Conservation (phyloP, 92 coral and sea anemone species). For the Phenganax subtilis region DNA sequence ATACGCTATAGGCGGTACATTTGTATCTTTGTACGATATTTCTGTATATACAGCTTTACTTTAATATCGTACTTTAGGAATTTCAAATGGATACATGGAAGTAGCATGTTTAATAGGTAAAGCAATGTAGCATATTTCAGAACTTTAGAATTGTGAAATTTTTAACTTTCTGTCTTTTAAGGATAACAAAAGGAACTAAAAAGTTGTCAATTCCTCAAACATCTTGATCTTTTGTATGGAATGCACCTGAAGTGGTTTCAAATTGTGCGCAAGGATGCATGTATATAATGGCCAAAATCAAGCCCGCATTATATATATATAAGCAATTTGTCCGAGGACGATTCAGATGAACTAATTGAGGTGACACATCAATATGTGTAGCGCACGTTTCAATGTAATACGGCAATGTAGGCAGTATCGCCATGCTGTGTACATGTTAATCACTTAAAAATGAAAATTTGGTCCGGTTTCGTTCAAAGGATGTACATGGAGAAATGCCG, state of each 20-base stretch:
- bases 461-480: too few relatives aligned
- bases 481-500: too few relatives aligned
- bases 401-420: too few relatives aligned
- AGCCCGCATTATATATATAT: background rate
- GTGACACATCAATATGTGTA: background rate
- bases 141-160: background rate
- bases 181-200: constrained; percentile 1
- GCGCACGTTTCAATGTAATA: background rate
- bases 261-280: background rate
- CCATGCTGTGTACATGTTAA: too few relatives aligned
- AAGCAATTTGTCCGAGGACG: background rate
- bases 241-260: constrained; percentile 4
- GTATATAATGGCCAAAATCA: background rate
- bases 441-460: too few relatives aligned
- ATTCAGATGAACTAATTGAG: background rate
- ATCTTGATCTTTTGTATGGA: background rate
- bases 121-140: background rate
- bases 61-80: too few relatives aligned
- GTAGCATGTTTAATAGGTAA: too few relatives aligned
- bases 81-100: background rate
- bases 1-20: too few relatives aligned
- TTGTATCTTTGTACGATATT: too few relatives aligned
- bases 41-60: too few relatives aligned
- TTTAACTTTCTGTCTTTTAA: background rate
- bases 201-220: constrained; percentile 1